Base-by-base conservation (phyloP, 2,888 invertebrate genomes). In the Gryllus longicercus region DNA sequence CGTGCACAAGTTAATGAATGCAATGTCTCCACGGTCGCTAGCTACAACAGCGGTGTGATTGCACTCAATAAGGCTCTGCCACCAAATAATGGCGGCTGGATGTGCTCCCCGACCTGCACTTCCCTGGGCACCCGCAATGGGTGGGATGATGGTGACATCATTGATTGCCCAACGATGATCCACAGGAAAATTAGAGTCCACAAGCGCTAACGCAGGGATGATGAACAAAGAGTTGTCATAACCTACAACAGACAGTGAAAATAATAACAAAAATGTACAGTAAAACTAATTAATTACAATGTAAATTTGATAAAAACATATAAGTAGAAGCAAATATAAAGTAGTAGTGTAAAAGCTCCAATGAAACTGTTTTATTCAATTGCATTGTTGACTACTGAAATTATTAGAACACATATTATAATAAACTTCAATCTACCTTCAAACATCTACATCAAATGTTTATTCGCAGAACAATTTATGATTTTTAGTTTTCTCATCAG, bases 1-100 rank as follows among this genome's bases (percentile, higher is more conserved):
- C 83, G 90, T 91, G 82, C 92, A 91, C 83, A 95, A 88, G 85
- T 94, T 93, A 83, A 95, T 91, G 85, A 93, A 92, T 83, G 90
- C 87, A 83, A 93, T 88, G 84, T 90, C 90, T 38, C 94, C 93
- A 77, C 85, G 83, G 84, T 84, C 85, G 50, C 87, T 88, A 49
- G 80, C 88, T 78, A 89, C 85, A 50, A 89, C 85, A 63, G 86
- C 88, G 81, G 86, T 85, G 82, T 87, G 86, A 79, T 84, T 85
- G 78, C 84, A 85, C 79, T 85, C 86, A 76, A 85, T 84, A 16
- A 84, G 82, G 80, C 86, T 85, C 82, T 86, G 86, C 87, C 87
- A 88, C 88, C 88, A 88, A 18, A 85, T 85, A 81, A 87, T 80
- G 63, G 87, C 85, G 76, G 85, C 86, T 79, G 87, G 81, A 86